A percentile compares a stretch with the other conserved stretches of the same genome.
Conservation (phyloP, 2,888 invertebrate genomes). For the Trachelus stipa region DNA sequence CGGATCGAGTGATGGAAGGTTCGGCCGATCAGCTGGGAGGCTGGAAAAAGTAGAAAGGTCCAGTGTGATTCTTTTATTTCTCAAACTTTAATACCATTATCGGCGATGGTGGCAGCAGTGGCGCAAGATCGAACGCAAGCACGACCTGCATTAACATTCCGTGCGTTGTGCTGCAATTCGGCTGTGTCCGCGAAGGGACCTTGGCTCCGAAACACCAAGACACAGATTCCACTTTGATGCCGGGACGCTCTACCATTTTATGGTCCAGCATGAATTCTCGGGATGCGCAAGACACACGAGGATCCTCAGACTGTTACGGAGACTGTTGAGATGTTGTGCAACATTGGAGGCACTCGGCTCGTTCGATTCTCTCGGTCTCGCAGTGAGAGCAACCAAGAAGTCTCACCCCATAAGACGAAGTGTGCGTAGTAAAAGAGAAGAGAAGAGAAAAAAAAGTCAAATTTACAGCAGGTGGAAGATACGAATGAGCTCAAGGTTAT, state of each 20-base stretch:
- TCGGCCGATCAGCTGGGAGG: not conserved
- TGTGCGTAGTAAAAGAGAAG: not conserved
- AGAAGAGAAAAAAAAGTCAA: not conserved
- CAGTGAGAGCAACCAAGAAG: not conserved
- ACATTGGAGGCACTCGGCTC: not conserved
- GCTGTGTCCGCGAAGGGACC: slow-evolving; percentile 45
- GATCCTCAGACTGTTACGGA: not conserved
- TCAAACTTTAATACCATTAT: not conserved
- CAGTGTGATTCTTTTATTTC: not conserved
- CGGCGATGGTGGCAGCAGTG: not conserved
- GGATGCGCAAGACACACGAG: not conserved
- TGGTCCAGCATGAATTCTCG: not conserved
- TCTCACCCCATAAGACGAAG: not conserved
- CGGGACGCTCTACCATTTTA: not conserved
- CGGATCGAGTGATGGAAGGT: not conserved
- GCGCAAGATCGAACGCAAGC: slow-evolving; percentile 16
- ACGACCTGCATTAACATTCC: slow-evolving; percentile 56
- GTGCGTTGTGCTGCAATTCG: slow-evolving; percentile 50
- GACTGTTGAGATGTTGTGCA: not conserved
- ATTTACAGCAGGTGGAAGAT: slow-evolving; percentile 9
- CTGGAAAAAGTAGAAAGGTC: not conserved
- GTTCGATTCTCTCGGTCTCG: too few relatives aligned
- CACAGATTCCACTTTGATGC: slow-evolving; percentile 26
- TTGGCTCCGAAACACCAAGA: slow-evolving; percentile 61
- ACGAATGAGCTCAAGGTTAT: slow-evolving; percentile 60